Conservation (phyloP, 2,888 invertebrate species). For the Phengaris alcon region DNA sequence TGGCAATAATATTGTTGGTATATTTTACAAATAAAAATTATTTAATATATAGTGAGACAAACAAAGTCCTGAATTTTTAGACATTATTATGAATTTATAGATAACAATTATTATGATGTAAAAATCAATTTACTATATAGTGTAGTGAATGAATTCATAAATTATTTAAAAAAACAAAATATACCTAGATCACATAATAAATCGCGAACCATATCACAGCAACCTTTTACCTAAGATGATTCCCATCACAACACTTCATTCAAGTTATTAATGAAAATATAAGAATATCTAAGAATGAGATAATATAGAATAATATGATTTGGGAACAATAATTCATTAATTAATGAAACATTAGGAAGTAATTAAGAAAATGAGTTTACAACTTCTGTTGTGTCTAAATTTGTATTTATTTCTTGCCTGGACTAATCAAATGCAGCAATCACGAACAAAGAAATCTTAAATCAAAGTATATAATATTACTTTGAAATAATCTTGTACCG, state of each 20-base stretch:
- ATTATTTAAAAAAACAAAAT: constrained; percentile 19
- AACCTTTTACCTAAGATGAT: constrained; percentile 24
- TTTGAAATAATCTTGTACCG: too few species aligned
- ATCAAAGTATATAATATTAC: too few species aligned
- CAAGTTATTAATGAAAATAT: background rate
- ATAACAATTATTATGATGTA: background rate
- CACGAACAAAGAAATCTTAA: too few species aligned
- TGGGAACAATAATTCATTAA: background rate
- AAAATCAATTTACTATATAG: background rate
- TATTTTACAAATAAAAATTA: constrained; percentile 15
- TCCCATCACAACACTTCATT: background rate
- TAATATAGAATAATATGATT: background rate
- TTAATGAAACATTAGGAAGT: background rate
- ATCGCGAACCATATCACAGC: constrained; percentile 30
- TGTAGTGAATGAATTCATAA: constrained; percentile 14
- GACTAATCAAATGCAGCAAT: too few species aligned
- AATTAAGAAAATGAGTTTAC: background rate
- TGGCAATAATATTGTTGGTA: constrained; percentile 36
- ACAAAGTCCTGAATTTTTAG: constrained; percentile 4
- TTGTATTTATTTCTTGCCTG: too few species aligned
- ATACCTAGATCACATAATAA: constrained; percentile 29
- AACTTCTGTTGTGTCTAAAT: too few species aligned
- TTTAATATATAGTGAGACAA: background rate
- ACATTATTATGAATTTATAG: background rate
- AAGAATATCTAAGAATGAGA: background rate